phyloP scores from a whole-genome alignment of 2,888 invertebrate species.

The Drosophila percnosoma region DNA sequence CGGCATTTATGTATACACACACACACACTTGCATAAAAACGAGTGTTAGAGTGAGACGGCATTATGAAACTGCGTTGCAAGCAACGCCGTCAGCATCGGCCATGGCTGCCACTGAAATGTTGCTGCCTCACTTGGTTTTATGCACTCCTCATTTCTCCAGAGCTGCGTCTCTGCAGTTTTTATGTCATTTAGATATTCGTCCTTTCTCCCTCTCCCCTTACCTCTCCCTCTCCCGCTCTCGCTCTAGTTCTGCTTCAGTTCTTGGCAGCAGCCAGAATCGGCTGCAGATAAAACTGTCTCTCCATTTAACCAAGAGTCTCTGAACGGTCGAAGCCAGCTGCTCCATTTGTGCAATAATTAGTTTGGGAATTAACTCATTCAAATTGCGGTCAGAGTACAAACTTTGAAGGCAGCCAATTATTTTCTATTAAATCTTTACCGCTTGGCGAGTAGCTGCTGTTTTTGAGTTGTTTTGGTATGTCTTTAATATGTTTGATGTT shows the following conservation, averaged over 20 bases:
- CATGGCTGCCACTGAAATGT: conserved; percentile 11
- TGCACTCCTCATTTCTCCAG: conserved; percentile 29
- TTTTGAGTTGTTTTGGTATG: neutral
- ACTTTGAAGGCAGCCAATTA: neutral
- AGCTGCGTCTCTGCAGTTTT: conserved; percentile 21
- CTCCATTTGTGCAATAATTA: neutral
- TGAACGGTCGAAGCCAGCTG: neutral
- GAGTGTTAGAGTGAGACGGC: conserved; percentile 38
- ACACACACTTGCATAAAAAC: neutral
- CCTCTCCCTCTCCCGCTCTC: neutral
- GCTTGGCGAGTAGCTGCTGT: neutral
- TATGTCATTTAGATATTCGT: conserved; percentile 2
- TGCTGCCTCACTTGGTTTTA: conserved; percentile 65
- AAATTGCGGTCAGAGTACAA: neutral
- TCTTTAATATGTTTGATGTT: neutral
- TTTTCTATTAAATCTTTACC: neutral
- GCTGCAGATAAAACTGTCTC: neutral
- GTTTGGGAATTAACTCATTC: neutral
- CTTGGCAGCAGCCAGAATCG: neutral
- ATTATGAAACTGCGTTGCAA: conserved; percentile 32
- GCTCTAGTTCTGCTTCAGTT: neutral
- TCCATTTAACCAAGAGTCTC: neutral
- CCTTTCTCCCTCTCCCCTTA: neutral
- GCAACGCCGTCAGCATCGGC: conserved; percentile 3
- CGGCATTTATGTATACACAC: neutral